Percentiles rank a stretch among this genome's conserved stretches.
Evolutionary conservation across 2,888 invertebrate genomes (phyloP).

Genomic region (Galerucella nymphaeae): DNA sequence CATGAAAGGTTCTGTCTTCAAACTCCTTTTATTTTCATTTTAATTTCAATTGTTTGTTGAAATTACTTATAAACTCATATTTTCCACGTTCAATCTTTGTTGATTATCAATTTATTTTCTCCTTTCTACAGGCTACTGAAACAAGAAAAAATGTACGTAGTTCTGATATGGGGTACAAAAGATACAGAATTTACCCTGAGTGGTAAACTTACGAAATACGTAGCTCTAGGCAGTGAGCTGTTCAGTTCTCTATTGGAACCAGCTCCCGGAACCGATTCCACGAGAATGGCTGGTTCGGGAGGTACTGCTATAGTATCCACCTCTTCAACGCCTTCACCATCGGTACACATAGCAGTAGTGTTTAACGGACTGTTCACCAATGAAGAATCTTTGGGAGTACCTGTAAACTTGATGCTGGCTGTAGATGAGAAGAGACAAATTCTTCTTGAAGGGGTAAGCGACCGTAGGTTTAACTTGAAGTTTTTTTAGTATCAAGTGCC

Average conservation of each 20-base stretch:
- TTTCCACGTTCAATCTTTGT: background rate
- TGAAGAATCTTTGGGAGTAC: constrained; percentile 73
- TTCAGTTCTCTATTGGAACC: constrained; percentile 83
- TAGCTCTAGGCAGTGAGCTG: constrained; percentile 82
- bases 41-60: too few relatives aligned
- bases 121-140: constrained; percentile 67
- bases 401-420: constrained; percentile 77
- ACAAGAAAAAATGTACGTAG: constrained; percentile 83
- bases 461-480: background rate
- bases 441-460: constrained; percentile 77
- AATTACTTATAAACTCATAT: background rate
- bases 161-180: constrained; percentile 81
- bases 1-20: too few relatives aligned
- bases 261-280: constrained; percentile 69
- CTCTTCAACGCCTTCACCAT: constrained; percentile 82
- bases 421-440: constrained; percentile 76
- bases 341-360: constrained; percentile 81
- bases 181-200: constrained; percentile 77
- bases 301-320: constrained; percentile 89
- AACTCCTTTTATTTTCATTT: too few relatives aligned
- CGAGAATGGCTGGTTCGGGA: constrained; percentile 73
- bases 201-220: constrained; percentile 79
- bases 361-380: constrained; percentile 84
- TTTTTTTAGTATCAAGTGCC: background rate
- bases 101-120: background rate